phyloP scores from a whole-genome alignment of 92 coral and sea anemone species.

The Parazoanthus atlanticus region DNA sequence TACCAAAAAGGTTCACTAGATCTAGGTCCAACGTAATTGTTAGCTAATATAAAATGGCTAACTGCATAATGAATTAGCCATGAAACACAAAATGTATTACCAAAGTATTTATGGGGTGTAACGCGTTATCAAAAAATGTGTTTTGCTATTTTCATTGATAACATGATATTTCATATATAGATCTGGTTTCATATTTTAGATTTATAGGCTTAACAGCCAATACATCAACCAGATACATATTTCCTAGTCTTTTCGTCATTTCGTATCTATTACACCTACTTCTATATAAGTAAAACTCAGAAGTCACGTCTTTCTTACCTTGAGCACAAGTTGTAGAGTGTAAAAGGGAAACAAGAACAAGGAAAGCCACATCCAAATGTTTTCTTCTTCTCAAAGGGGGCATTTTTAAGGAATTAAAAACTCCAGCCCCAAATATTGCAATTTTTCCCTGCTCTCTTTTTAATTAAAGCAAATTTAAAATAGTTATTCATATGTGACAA shows the following conservation, averaged over 20 bases:
- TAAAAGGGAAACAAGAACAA: background rate
- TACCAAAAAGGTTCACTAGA: background rate
- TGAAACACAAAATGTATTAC: background rate
- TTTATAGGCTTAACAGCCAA: background rate
- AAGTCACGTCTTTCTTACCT: background rate
- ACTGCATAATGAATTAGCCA: background rate
- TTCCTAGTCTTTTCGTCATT: background rate
- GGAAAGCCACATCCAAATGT: background rate
- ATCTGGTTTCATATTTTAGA: background rate
- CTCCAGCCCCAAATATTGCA: slow-evolving; percentile 3
- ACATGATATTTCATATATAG: too few species aligned
- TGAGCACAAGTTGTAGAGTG: background rate
- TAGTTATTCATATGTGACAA: slow-evolving; percentile 6
- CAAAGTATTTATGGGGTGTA: background rate
- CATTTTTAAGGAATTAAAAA: background rate
- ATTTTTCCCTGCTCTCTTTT: background rate
- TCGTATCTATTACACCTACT: too few species aligned
- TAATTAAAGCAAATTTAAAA: background rate
- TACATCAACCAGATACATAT: background rate
- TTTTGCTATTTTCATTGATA: too few species aligned
- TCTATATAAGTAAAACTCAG: background rate
- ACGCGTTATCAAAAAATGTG: background rate
- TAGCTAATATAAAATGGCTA: background rate
- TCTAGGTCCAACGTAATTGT: background rate
- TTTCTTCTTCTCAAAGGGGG: background rate